A percentile compares a stretch with the other conserved stretches of the same genome.
phyloP scores from a whole-genome alignment of 2,888 invertebrate genomes.

The Drepanosiphum platanoidis region DNA sequence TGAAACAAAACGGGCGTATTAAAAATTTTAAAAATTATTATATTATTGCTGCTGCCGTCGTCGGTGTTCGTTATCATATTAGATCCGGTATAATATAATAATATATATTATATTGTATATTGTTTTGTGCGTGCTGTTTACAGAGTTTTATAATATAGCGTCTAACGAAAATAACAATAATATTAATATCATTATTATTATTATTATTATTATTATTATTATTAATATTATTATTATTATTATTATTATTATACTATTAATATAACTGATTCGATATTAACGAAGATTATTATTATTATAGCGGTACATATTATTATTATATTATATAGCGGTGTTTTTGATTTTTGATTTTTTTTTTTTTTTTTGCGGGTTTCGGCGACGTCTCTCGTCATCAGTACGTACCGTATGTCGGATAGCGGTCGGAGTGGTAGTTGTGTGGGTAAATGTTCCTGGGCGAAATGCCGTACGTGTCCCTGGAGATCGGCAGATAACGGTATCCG shows the following conservation, averaged over 20 bases:
- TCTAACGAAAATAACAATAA: slow-evolving; percentile 1
- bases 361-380: slow-evolving; percentile 45
- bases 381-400: slow-evolving; percentile 71
- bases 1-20: background rate
- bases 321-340: slow-evolving; percentile 48
- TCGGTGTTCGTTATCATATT: background rate
- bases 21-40: background rate
- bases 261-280: too few relatives aligned
- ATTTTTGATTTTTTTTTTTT: too few relatives aligned
- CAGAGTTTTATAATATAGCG: slow-evolving; percentile 5
- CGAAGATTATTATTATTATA: slow-evolving; percentile 43
- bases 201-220: background rate
- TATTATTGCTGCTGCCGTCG: background rate
- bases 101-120: too few relatives aligned
- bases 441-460: slow-evolving; percentile 89
- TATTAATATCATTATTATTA: slow-evolving; percentile 8
- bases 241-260: slow-evolving; percentile 19
- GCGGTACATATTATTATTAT: slow-evolving; percentile 48
- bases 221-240: background rate
- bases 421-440: slow-evolving; percentile 82
- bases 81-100: too few relatives aligned
- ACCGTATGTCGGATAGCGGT: slow-evolving; percentile 80
- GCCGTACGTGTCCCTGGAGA: slow-evolving; percentile 89
- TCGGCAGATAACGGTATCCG: slow-evolving; percentile 90
- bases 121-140: background rate